A percentile compares a stretch with the other conserved stretches of the same genome.
Evolutionary conservation across 2,888 invertebrate genomes (phyloP).

Genomic region (Flabesymbios commensalis): DNA sequence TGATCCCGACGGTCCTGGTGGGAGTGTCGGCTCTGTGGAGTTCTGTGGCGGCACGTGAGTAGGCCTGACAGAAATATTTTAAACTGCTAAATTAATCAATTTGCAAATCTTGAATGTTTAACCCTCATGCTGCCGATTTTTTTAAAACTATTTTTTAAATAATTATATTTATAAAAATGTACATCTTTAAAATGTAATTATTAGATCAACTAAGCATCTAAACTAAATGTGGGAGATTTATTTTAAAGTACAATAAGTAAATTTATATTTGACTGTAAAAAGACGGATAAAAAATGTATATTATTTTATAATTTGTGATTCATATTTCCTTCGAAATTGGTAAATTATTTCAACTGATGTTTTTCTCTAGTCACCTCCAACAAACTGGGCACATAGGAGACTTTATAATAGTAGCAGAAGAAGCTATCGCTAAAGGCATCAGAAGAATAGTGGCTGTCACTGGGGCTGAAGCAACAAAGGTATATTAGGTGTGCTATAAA

Average conservation of each 20-base stretch:
- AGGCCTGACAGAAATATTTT: neutral
- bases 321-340: no score
- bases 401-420: slow-evolving; percentile 95
- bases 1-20: slow-evolving; percentile 81
- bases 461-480: slow-evolving; percentile 80
- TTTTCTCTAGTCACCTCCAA: slow-evolving; percentile 75
- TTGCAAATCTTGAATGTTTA: no score
- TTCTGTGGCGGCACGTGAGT: slow-evolving; percentile 96
- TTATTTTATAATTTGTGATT: no score
- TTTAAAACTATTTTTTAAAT: no score
- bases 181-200: no score
- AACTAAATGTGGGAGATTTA: neutral
- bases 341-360: no score
- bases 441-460: slow-evolving; percentile 95
- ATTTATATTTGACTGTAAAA: no score
- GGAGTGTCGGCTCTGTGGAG: slow-evolving; percentile 88
- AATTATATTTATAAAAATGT: no score
- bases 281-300: no score
- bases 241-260: neutral
- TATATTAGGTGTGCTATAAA: no score
- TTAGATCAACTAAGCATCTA: neutral
- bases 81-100: neutral
- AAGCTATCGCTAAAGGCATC: slow-evolving; percentile 98
- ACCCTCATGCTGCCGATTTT: no score
- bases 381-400: slow-evolving; percentile 91